Evolutionary conservation across 2,888 invertebrate species (phyloP), one percentile per base, ranked within the genome.

Genomic region (Fragum sueziense): DNA sequence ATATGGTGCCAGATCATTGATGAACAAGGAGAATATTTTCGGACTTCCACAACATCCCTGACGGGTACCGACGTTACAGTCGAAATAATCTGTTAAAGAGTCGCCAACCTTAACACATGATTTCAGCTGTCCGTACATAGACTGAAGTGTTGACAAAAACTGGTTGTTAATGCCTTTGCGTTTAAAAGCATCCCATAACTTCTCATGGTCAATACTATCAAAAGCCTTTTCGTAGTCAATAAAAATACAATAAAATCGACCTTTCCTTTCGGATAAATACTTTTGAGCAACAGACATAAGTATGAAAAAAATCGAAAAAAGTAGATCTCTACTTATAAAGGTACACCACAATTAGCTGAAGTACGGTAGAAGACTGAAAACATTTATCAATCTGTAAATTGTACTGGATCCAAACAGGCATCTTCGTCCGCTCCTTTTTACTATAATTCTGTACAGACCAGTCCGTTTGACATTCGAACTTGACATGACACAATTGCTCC

Each of bases 141-240:
- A 47, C 20, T 47, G 25, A 25, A 27, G 27, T 0, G 51, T 27
- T 47, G 25, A 29, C 1, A 69, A 25, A 29, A 69, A 69, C 25
- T 41, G 47, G 6, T 51, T 27, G 20, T 41, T 25, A 7, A 69
- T 47, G 27, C 51, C 27, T 29, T 69, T 51, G 7, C 51, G 4
- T 27, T 17, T 41, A 2, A 69, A 31, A 27, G 69, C 37, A 4
- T 73, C 47, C 69, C 57, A 68, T 7, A 77, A 57, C n/a, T 57
- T 33, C 31, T n/a, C 9, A 59, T 77, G 67, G 9, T 33, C 29
- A 41, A 70, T 57, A 3, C 20, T 20, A 25, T 57, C 57, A 25
- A 57, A 57, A 11, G 76, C 72, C 41, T 77, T 76, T 20, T 22
- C 37, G 29, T 25, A 76, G 54, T 70, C 70, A 31, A 76, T 54